Evolutionary conservation across 1,140 invertebrate genomes (phyloP).

Genomic region (Trichonephila clavata): DNA sequence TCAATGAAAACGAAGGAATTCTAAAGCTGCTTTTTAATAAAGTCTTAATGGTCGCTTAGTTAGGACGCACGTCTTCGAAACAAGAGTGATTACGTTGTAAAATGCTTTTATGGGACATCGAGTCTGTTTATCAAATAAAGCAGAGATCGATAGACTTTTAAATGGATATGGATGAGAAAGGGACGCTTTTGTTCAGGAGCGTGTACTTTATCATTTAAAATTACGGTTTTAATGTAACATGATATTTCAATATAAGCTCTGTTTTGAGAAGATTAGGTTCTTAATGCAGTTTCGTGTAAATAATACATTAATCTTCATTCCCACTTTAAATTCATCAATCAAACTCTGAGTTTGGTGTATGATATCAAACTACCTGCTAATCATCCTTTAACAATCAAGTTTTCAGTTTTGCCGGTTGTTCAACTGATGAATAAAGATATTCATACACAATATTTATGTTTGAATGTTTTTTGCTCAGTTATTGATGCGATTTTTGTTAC

Average conservation of each 20-base stretch:
- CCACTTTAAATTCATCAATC: too few relatives aligned
- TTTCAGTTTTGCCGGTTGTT: too few relatives aligned
- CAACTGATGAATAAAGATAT: too few relatives aligned
- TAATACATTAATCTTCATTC: too few relatives aligned
- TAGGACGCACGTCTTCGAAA: neutral
- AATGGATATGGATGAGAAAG: neutral
- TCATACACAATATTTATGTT: too few relatives aligned
- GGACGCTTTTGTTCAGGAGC: neutral
- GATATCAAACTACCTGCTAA: too few relatives aligned
- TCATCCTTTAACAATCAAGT: too few relatives aligned
- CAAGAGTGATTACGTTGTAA: neutral
- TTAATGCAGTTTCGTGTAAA: too few relatives aligned
- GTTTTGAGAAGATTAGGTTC: neutral
- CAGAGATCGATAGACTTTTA: neutral
- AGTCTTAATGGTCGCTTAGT: neutral
- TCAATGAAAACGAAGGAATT: neutral
- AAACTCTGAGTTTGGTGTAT: too few relatives aligned
- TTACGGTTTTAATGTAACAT: neutral
- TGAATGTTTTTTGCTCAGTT: too few relatives aligned
- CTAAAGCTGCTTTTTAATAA: neutral
- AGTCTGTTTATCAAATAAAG: neutral
- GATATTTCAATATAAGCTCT: neutral
- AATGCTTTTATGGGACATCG: neutral
- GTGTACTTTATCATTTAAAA: neutral
- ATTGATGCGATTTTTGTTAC: too few relatives aligned